A percentile compares a stretch with the other conserved stretches of the same genome.
Conservation (phyloP, 2,888 invertebrate genomes). For the Tenthredo distinguenda region DNA sequence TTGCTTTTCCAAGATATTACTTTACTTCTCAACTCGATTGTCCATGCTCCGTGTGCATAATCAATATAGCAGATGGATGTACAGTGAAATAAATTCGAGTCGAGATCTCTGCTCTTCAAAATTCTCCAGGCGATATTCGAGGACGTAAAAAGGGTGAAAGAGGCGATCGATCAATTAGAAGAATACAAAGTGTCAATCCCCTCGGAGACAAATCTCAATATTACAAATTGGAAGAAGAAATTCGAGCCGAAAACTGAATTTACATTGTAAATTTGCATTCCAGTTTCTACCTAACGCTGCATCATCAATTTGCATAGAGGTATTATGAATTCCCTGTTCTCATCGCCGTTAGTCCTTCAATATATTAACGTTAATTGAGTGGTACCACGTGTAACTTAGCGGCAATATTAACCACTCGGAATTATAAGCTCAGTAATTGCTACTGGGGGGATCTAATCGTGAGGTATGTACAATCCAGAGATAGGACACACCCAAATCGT, state of each 20-base stretch:
- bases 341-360: constrained; percentile 10
- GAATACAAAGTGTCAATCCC: not conserved
- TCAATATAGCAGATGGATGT: not conserved
- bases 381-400: not conserved
- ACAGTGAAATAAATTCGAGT: not conserved
- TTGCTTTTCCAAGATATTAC: not conserved
- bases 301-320: not conserved
- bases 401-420: not conserved
- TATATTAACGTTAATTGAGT: constrained; percentile 3
- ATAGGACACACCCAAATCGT: not conserved
- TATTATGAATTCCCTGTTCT: not conserved
- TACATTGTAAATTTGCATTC: not conserved
- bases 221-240: not conserved
- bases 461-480: not conserved
- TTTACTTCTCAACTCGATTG: not conserved
- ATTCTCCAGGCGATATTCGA: not conserved
- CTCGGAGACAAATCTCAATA: not conserved
- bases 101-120: not conserved
- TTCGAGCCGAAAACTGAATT: not conserved
- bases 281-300: not conserved
- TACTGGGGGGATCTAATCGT: not conserved
- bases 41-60: not conserved
- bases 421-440: constrained; percentile 16
- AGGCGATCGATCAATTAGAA: not conserved
- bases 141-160: not conserved